A percentile compares a stretch with the other conserved stretches of the same genome.
phyloP scores from a whole-genome alignment of 1,140 invertebrate species.

The Sitodiplosis mosellana region DNA sequence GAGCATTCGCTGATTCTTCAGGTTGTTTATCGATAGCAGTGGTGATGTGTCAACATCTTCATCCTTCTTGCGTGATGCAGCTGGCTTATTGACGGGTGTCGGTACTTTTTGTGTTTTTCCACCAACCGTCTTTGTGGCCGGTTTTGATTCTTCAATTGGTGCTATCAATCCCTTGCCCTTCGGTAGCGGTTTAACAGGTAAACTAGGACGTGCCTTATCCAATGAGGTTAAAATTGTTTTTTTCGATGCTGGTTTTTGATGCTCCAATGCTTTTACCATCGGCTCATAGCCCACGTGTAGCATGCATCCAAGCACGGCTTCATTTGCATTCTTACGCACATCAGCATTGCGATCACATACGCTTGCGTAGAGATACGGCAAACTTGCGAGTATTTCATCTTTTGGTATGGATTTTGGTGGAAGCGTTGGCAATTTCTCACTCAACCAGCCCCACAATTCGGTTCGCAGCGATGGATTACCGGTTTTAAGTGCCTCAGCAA shows the following conservation, averaged over 20 bases:
- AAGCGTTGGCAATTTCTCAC: constrained; percentile 55
- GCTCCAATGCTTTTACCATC: constrained; percentile 60
- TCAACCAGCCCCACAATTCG: constrained; percentile 70
- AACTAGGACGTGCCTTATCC: constrained; percentile 67
- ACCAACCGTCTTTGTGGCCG: constrained; percentile 31
- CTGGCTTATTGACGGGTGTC: constrained; percentile 20
- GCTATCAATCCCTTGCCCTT: constrained; percentile 31
- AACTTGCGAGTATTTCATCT: constrained; percentile 60
- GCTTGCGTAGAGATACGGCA: constrained; percentile 63
- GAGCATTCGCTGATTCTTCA: constrained; percentile 77
- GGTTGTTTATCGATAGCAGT: constrained; percentile 60
- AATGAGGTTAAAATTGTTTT: constrained; percentile 55
- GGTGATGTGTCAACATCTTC: constrained; percentile 72
- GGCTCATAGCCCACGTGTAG: constrained; percentile 69
- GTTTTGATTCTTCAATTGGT: constrained; percentile 28
- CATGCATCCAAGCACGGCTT: constrained; percentile 82
- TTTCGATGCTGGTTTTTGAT: constrained; percentile 76
- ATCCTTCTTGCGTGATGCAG: constrained; percentile 53
- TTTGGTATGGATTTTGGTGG: constrained; percentile 52
- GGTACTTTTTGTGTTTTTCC: constrained; percentile 29
- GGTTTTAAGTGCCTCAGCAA: constrained; percentile 63
- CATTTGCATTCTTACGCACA: constrained; percentile 74
- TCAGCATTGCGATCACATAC: constrained; percentile 82
- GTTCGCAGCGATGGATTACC: constrained; percentile 66
- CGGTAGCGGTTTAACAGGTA: constrained; percentile 66